Evolutionary conservation across 1,140 invertebrate species (phyloP), one percentile per base, ranked within the genome.

Genomic region (Drosophila mayri): DNA sequence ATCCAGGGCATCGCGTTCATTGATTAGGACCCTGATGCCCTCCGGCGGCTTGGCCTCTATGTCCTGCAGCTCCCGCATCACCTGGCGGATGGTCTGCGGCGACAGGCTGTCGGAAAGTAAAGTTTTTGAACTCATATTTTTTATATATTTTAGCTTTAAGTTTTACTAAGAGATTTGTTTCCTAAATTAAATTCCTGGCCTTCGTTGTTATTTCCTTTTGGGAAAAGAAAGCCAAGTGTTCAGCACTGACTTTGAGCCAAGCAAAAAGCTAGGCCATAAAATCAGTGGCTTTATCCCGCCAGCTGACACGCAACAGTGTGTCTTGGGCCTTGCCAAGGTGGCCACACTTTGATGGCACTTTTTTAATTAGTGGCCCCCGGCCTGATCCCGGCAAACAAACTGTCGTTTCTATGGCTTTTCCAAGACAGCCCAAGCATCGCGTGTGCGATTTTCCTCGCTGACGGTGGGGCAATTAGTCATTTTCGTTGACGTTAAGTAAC

Each of bases 1-100:
- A 93, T 98, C 97, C 44, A 97, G 97, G 32, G 98, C 95, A 92
- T 98, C 97, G 91, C 97, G 96, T 81, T 98, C 97, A 93, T 98
- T 98, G 55, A 97, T 94, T 84, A 95, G 94, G 59, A 98, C 95
- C 94, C 97, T 96, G 67, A 98, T 97, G 49, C 97, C 98, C 94
- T 98, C 98, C n/a, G 97, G 96, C 62, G 97, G 96, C 80, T 96
- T 94, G 68, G 94, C 94, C 46, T 94, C 94, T 66, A 98, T 93
- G 74, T 97, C 96, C 79, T 95, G 95, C 93, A 98, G 94, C 94
- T 98, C 97, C 92, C 96, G 97, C 25, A 95, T 95, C 46, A 98
- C 96, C 90, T 96, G 95, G 35, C 97, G 93, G 32, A 98, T 97
- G 44, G 97, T 97, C 94, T 98, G 97, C 16, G 98, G 97, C 58